phyloP scores from a whole-genome alignment of 2,888 invertebrate species.

The Lapara coniferarum region DNA sequence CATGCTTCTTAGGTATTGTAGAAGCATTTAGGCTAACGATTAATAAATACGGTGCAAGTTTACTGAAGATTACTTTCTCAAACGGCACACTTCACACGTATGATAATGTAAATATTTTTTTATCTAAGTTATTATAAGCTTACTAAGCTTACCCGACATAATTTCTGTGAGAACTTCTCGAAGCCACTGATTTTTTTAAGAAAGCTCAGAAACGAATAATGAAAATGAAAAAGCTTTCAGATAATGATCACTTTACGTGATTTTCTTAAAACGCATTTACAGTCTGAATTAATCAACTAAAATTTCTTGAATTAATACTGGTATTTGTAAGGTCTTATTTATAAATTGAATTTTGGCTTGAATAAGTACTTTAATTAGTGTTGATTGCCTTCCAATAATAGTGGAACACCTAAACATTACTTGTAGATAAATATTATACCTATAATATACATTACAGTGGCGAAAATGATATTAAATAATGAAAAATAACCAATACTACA shows the following conservation, averaged over 20 bases:
- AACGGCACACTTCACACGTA: too few relatives aligned
- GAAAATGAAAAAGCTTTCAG: conserved; percentile 24
- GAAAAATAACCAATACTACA: too few relatives aligned
- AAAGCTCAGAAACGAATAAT: conserved; percentile 2
- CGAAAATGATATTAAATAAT: too few relatives aligned
- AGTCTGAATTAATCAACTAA: conserved; percentile 27
- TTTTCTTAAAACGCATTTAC: conserved; percentile 27
- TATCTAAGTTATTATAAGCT: background rate
- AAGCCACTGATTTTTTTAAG: conserved; percentile 2
- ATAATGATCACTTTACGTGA: conserved; percentile 25
- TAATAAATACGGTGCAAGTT: background rate
- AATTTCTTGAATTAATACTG: conserved; percentile 25
- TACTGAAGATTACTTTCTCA: background rate
- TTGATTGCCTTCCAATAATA: conserved; percentile 16
- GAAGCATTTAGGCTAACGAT: too few relatives aligned
- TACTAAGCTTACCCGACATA: background rate
- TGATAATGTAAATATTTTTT: background rate
- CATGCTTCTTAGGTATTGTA: background rate
- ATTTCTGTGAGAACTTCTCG: conserved; percentile 5
- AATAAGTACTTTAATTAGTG: conserved; percentile 19
- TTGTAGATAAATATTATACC: background rate
- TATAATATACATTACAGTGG: too few relatives aligned
- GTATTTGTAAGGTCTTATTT: conserved; percentile 22
- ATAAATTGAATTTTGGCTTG: conserved; percentile 19
- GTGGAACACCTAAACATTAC: conserved; percentile 16